Percentiles rank a stretch among this genome's conserved stretches.
phyloP scores from a whole-genome alignment of 2,113 vertebrate genomes.

The Sminthopsis crassicaudata region DNA sequence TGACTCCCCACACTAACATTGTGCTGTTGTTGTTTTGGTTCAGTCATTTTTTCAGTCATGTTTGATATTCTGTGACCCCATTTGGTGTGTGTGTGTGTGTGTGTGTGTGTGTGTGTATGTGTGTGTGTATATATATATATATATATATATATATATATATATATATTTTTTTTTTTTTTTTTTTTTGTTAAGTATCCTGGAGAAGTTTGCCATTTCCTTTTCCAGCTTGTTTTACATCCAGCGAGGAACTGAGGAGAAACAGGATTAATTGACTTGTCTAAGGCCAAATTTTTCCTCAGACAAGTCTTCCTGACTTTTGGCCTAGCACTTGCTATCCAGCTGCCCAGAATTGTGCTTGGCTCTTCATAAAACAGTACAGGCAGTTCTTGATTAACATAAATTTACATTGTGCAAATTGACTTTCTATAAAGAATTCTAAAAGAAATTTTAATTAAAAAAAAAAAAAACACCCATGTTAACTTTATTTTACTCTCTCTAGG shows the following conservation, averaged over 20 bases:
- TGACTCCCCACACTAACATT: neutral
- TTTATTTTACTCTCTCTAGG: neutral
- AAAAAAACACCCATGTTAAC: neutral
- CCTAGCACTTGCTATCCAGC: neutral
- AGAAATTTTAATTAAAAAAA: neutral
- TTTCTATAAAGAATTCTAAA: neutral
- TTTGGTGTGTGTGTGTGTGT: too few species aligned
- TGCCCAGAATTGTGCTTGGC: neutral
- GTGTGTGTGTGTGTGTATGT: too few species aligned
- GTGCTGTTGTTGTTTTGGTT: neutral
- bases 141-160: too few species aligned
- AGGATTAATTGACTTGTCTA: neutral
- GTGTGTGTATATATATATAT: too few species aligned
- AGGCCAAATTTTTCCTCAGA: neutral
- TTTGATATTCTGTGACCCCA: neutral
- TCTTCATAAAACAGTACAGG: neutral
- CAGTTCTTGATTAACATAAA: neutral
- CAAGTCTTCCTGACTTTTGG: neutral
- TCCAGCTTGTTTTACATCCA: neutral
- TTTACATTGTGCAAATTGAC: neutral
- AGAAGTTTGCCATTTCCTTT: neutral
- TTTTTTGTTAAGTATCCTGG: neutral
- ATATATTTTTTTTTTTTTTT: too few species aligned
- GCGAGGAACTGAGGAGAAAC: neutral
- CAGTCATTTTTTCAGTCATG: too few species aligned